phyloP scores from a whole-genome alignment of 2,113 vertebrate species.

The Microtus ochrogaster region DNA sequence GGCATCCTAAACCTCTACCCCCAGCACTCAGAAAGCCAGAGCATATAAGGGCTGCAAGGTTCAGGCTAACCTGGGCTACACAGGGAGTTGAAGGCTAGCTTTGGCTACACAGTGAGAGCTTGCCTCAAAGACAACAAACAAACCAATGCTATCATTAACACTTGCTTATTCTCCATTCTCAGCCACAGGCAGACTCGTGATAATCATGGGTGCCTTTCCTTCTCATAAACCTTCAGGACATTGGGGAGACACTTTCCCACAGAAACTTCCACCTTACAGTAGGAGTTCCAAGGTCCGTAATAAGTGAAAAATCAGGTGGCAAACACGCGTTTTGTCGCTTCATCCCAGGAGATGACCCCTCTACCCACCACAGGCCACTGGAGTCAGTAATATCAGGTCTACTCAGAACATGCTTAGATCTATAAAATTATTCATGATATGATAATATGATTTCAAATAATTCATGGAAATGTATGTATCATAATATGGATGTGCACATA shows the following conservation, averaged over 20 bases:
- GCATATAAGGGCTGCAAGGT: background rate
- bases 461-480: background rate
- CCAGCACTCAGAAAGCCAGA: background rate
- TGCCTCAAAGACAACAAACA: background rate
- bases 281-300: background rate
- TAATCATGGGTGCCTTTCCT: background rate
- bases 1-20: too few species aligned
- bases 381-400: background rate
- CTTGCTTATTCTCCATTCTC: background rate
- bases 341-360: background rate
- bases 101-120: background rate
- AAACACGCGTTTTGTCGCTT: background rate
- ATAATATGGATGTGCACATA: background rate
- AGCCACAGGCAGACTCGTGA: background rate
- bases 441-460: background rate
- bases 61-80: background rate
- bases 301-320: background rate
- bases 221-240: background rate
- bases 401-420: background rate
- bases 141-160: background rate
- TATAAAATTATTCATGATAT: background rate
- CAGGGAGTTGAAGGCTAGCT: background rate
- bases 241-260: background rate
- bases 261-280: background rate
- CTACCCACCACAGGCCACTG: background rate